phyloP scores from a whole-genome alignment of 2,113 vertebrate species.

The Edolisoma coerulescens region DNA sequence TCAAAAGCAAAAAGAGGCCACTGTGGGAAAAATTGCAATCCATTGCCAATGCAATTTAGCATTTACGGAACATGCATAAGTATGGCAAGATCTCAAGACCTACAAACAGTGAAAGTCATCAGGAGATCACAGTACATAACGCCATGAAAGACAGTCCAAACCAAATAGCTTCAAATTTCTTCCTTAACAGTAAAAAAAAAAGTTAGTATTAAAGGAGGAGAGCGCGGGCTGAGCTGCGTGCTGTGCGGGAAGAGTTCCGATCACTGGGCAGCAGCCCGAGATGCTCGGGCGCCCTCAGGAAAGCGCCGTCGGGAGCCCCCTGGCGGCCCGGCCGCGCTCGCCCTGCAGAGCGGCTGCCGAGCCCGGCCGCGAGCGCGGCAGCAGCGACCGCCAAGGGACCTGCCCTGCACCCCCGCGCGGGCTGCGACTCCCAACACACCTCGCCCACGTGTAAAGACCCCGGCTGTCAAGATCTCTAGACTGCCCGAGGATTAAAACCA shows the following conservation, averaged over 20 bases:
- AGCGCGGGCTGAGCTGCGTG: background rate
- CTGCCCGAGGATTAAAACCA: background rate
- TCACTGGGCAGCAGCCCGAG: rapidly evolving
- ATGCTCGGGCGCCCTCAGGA: background rate
- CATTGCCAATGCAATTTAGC: background rate
- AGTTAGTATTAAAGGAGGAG: background rate
- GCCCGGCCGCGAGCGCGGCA: rapidly evolving
- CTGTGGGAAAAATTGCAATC: background rate
- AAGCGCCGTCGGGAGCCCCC: rapidly evolving
- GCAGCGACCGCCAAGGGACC: rapidly evolving
- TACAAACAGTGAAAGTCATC: background rate
- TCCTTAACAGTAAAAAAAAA: background rate
- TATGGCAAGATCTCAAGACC: background rate
- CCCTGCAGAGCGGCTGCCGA: rapidly evolving
- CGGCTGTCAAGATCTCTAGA: background rate
- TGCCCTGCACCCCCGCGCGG: rapidly evolving
- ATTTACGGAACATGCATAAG: background rate
- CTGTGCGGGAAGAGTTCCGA: background rate
- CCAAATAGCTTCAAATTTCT: background rate
- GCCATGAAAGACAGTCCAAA: background rate
- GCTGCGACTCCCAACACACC: background rate
- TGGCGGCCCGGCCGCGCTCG: background rate
- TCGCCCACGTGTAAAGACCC: background rate
- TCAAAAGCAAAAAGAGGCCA: background rate
- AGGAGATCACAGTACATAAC: background rate